phyloP scores from a whole-genome alignment of 2,113 vertebrate species.

The Pseudorasbora parva region DNA sequence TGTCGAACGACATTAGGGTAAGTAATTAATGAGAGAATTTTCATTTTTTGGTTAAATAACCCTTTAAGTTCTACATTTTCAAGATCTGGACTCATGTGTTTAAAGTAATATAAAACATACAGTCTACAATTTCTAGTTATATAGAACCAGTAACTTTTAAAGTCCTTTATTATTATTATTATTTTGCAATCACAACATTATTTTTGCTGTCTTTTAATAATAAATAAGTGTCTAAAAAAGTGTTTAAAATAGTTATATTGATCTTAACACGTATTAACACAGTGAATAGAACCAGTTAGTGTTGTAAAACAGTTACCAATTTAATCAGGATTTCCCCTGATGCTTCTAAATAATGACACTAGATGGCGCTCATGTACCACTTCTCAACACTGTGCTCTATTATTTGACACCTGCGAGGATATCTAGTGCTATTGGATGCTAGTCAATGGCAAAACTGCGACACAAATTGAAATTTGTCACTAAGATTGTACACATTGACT shows the following conservation, averaged over 20 bases:
- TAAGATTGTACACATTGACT: neutral
- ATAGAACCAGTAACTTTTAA: neutral
- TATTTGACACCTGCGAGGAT: neutral
- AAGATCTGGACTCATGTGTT: neutral
- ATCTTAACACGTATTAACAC: neutral
- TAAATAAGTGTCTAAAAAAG: no score
- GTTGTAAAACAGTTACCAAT: neutral
- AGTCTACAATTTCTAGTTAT: neutral
- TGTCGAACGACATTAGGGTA: no score
- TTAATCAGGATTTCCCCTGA: neutral
- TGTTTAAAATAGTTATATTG: neutral
- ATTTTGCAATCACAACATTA: neutral
- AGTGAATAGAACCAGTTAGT: no score
- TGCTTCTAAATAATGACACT: neutral
- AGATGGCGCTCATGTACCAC: conserved; percentile 27
- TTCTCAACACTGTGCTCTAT: neutral
- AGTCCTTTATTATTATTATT: neutral
- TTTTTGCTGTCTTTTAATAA: neutral
- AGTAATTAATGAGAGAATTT: no score
- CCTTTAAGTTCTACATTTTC: no score
- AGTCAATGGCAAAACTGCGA: neutral
- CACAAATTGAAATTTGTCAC: neutral
- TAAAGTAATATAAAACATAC: neutral
- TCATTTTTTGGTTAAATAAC: no score
- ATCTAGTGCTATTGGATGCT: neutral